These are phyloP conservation scores for Tauraco hartlaubi DNA, from an alignment of 2,797 vertebrate genomes.

Conservation along the genomic window DNA sequence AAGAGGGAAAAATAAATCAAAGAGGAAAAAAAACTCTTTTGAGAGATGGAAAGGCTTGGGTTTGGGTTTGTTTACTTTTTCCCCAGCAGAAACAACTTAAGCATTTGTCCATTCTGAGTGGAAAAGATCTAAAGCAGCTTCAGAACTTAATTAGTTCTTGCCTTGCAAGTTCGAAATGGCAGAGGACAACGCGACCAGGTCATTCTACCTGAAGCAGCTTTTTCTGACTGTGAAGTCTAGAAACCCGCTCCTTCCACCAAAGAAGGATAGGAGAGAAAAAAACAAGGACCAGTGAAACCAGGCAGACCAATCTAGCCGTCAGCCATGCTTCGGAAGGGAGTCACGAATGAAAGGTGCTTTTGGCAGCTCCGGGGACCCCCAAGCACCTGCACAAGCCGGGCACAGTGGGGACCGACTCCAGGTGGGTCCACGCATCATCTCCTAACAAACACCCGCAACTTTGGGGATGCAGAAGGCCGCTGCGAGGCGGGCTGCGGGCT, in stretches of 20 bases:
- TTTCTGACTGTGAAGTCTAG: not conserved
- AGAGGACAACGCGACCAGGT: fast-evolving
- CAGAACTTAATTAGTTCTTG: not conserved
- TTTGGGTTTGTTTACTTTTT: not conserved
- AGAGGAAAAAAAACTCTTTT: not conserved
- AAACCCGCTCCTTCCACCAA: not conserved
- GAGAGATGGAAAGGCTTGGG: not conserved
- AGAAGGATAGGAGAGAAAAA: not conserved
- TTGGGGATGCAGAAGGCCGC: fast-evolving
- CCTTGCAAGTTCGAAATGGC: not conserved
- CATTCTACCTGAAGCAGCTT: not conserved
- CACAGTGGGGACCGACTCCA: not conserved
- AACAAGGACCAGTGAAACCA: not conserved
- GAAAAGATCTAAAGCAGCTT: not conserved
- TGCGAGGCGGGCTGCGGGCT: fast-evolving
- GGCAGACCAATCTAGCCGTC: not conserved
- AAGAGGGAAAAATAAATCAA: not conserved
- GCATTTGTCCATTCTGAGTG: not conserved
- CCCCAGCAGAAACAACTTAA: not conserved
- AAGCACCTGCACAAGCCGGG: not conserved
- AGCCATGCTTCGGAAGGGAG: not conserved
- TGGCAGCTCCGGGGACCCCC: fast-evolving
- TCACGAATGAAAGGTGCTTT: not conserved
- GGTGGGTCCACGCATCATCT: fast-evolving
- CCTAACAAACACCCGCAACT: fast-evolving